These are phyloP conservation scores for Mesorhabditis belari DNA, from an alignment of 2,888 invertebrate species.

Conservation along the genomic window DNA sequence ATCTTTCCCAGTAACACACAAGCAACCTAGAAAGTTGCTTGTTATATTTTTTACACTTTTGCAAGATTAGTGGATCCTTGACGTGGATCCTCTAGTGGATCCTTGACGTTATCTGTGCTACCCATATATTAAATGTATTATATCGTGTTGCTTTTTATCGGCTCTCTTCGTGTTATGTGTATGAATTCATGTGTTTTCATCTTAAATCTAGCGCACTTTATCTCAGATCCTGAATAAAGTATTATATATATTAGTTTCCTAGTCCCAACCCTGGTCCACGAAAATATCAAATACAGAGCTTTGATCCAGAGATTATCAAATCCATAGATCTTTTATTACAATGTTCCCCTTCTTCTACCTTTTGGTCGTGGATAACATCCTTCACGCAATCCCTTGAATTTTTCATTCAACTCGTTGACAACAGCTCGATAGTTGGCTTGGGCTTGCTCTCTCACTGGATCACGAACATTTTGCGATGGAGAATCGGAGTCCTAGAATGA, in stretches of 20 bases:
- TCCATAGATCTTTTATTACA: background rate
- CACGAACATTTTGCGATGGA: background rate
- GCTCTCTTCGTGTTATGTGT: too few relatives aligned
- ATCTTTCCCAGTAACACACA: slow-evolving; percentile 50
- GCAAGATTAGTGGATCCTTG: background rate
- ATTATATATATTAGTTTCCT: too few relatives aligned
- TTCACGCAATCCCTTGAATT: slow-evolving; percentile 49
- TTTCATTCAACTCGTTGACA: slow-evolving; percentile 47
- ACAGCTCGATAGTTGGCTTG: slow-evolving; percentile 50
- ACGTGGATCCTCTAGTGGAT: too few relatives aligned
- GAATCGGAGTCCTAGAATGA: background rate
- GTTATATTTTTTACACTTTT: background rate
- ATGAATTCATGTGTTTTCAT: too few relatives aligned
- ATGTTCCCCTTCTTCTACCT: slow-evolving; percentile 7
- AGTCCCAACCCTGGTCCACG: too few relatives aligned
- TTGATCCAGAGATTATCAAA: background rate
- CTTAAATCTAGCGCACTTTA: too few relatives aligned
- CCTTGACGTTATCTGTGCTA: too few relatives aligned
- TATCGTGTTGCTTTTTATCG: too few relatives aligned
- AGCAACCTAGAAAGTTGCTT: slow-evolving; percentile 29
- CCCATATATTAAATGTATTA: too few relatives aligned
- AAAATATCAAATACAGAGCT: background rate
- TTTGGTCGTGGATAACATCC: slow-evolving; percentile 49
- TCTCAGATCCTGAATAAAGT: background rate
- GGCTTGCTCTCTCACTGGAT: slow-evolving; percentile 33